Conservation (phyloP, 2,888 invertebrate genomes). For the Amorpha juglandis region DNA sequence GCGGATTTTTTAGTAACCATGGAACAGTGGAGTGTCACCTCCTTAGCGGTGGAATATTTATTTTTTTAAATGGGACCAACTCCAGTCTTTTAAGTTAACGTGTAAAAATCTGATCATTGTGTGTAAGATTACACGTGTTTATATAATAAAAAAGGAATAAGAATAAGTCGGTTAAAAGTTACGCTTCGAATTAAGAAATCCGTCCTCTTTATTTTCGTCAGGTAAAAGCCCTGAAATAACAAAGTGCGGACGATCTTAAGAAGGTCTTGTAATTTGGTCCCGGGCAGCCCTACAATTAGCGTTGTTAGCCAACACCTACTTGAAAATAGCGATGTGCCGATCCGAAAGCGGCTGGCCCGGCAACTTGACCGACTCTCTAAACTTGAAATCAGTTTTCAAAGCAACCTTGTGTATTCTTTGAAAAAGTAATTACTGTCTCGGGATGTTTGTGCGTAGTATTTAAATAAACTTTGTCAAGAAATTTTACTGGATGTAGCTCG, state of each 20-base stretch:
- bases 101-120: too few species aligned
- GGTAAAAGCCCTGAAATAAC: constrained; percentile 38
- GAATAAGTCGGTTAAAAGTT: too few species aligned
- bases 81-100: too few species aligned
- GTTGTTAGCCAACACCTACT: constrained; percentile 51
- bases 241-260: constrained; percentile 46
- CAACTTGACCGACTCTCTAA: constrained; percentile 38
- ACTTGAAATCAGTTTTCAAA: constrained; percentile 47
- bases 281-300: constrained; percentile 49
- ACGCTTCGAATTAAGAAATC: too few species aligned
- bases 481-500: constrained; percentile 1
- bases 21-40: too few species aligned
- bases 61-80: too few species aligned
- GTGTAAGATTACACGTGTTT: too few species aligned
- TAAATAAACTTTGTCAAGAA: constrained; percentile 28
- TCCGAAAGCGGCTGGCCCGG: constrained; percentile 29
- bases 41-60: too few species aligned
- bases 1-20: too few species aligned
- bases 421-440: constrained; percentile 32
- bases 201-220: constrained; percentile 30
- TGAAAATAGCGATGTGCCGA: constrained; percentile 37
- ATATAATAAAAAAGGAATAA: too few species aligned
- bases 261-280: constrained; percentile 50
- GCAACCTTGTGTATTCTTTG: constrained; percentile 34
- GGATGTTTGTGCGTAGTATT: constrained; percentile 27